Base-by-base conservation (phyloP, 1,140 invertebrate species). In the Oscheius sp. region DNA sequence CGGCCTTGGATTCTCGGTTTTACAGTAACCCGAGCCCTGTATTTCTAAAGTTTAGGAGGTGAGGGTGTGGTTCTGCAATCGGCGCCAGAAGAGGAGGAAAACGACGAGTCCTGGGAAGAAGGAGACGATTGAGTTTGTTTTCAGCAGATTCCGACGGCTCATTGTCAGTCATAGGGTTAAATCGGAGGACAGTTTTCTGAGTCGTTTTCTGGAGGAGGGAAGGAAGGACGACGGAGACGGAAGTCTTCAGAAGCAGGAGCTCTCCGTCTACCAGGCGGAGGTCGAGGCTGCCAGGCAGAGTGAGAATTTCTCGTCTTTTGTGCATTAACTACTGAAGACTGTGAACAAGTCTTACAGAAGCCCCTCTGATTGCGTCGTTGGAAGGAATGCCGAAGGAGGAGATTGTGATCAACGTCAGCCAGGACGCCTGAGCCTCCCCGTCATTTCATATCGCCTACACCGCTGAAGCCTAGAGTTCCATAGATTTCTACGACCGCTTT, bases 371-470 rank as follows among this genome's bases (percentile, higher is more conserved):
- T 55, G 49, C 7, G 23, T 55, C 49, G 23, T 55, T 55, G 23
- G 49, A 55, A 20, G 15, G 49, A 4, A 55, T 55, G 49, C 49
- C 49, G 23, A 55, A 55, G 28, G 49, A 55, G 23, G 49, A 55
- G 49, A 55, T 55, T 13, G 49, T 55, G 49, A 55, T 55, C 23
- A 55, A 55, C 28, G 49, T 55, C 7, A 55, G 49, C 23, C 49
- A 55, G 28, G 28, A 55, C 7, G 23, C 49, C 7, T 7, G 28
- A 13, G 15, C 4, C 15, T 7, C 23, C 7, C 23, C 7, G 23
- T 23, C 49, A 55, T 55, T 20, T 55, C 49, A 23, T n/a, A n/a
- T n/a, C n/a, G n/a, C n/a, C n/a, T n/a, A n/a, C n/a, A n/a, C n/a
- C n/a, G n/a, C n/a, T n/a, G n/a, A n/a, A n/a, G n/a, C n/a, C n/a